These are phyloP conservation scores for Bovichtus variegatus DNA, from an alignment of 2,797 vertebrate genomes.

Conservation along the genomic window DNA sequence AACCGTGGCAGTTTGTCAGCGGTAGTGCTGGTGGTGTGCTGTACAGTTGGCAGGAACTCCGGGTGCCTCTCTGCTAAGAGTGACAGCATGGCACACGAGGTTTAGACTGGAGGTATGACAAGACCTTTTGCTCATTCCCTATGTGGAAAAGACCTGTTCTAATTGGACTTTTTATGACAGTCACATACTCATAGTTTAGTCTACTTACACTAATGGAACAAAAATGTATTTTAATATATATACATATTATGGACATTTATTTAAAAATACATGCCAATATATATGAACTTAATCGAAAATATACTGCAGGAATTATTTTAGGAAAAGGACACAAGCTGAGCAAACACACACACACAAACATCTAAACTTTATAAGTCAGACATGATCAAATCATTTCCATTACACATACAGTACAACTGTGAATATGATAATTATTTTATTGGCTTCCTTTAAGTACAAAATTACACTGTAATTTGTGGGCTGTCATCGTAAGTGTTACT, in stretches of 20 bases:
- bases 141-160: constrained; percentile 11
- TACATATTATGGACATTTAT: background rate
- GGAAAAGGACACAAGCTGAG: background rate
- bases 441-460: background rate
- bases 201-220: background rate
- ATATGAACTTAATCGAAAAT: background rate
- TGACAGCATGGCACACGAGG: constrained; percentile 47
- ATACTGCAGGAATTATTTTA: background rate
- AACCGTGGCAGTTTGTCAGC: constrained; percentile 53
- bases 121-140: constrained; percentile 61
- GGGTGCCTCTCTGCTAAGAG: constrained; percentile 26
- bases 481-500: constrained; percentile 6
- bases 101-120: constrained; percentile 40
- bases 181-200: background rate
- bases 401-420: background rate
- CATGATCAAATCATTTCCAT: background rate
- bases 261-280: background rate
- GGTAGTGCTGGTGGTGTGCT: constrained; percentile 12
- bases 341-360: background rate
- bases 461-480: background rate
- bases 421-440: background rate
- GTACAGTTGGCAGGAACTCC: constrained; percentile 35
- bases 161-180: constrained; percentile 31
- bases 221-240: background rate
- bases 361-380: background rate